Percentiles rank a stretch among this genome's conserved stretches.
These are phyloP conservation scores for Tethea ocularis DNA, from an alignment of 2,888 invertebrate genomes.

Conservation along the genomic window DNA sequence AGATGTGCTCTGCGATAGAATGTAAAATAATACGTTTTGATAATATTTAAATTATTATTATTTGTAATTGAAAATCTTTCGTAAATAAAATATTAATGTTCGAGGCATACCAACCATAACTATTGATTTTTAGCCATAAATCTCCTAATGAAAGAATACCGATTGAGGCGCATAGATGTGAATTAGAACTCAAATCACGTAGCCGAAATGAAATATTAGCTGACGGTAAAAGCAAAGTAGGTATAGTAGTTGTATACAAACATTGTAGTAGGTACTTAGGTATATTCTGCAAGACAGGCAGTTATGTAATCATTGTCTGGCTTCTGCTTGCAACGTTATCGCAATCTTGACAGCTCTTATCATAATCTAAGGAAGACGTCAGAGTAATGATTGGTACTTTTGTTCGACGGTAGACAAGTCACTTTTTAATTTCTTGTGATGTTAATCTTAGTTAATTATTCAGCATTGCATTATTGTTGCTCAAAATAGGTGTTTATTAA, in stretches of 20 bases:
- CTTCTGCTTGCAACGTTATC: slow-evolving; percentile 14
- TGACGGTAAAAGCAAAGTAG: slow-evolving; percentile 34
- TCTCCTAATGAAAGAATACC: slow-evolving; percentile 24
- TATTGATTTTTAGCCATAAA: neutral
- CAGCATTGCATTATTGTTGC: neutral
- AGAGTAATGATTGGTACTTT: neutral
- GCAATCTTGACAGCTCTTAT: slow-evolving; percentile 28
- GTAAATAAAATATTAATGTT: too few relatives aligned
- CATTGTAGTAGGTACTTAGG: slow-evolving; percentile 9
- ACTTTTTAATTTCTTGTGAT: slow-evolving; percentile 20
- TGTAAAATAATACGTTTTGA: too few relatives aligned
- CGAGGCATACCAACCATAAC: too few relatives aligned
- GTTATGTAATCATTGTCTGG: slow-evolving; percentile 29
- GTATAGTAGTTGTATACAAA: slow-evolving; percentile 6
- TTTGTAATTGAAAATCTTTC: too few relatives aligned
- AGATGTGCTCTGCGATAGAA: too few relatives aligned
- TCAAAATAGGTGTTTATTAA: neutral
- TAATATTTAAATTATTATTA: too few relatives aligned
- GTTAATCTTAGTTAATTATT: slow-evolving; percentile 20
- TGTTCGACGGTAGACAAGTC: neutral
- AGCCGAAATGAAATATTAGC: slow-evolving; percentile 15
- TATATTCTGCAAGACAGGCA: slow-evolving; percentile 3
- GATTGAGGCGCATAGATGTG: slow-evolving; percentile 25
- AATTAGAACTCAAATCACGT: slow-evolving; percentile 56
- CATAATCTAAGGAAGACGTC: slow-evolving; percentile 28